Percentiles rank a stretch among this genome's conserved stretches.
These are phyloP conservation scores for Chironomus striatipennis DNA, from an alignment of 1,140 invertebrate genomes.

Conservation along the genomic window DNA sequence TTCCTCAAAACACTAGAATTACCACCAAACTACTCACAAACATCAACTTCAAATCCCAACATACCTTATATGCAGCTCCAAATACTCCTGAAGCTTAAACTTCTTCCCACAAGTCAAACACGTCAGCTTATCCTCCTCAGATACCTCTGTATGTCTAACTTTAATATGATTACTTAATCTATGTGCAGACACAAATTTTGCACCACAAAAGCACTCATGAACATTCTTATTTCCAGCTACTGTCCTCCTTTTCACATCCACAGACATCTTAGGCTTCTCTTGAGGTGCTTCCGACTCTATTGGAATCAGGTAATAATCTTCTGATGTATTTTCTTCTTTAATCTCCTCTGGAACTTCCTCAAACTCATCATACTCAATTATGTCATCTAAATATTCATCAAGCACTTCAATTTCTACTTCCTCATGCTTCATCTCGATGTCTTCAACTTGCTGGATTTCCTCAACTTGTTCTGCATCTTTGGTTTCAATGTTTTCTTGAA, in stretches of 20 bases:
- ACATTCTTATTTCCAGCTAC: not conserved
- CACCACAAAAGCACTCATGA: not conserved
- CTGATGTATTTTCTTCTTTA: not conserved
- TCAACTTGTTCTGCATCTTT: not conserved
- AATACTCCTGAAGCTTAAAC: not conserved
- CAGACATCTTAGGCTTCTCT: not conserved
- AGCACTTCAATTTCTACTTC: not conserved
- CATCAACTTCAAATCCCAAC: no score
- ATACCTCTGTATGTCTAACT: not conserved
- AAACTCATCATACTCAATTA: not conserved
- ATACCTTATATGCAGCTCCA: not conserved
- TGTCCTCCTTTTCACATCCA: not conserved
- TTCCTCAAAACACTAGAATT: no score
- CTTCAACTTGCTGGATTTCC: not conserved
- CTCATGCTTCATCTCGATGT: not conserved
- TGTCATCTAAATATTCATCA: not conserved
- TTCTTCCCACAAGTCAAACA: not conserved
- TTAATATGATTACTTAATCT: not conserved
- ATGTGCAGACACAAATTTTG: not conserved
- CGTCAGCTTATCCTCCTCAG: not conserved
- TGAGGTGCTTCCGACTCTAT: not conserved
- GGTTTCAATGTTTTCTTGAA: not conserved
- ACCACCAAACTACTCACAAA: no score
- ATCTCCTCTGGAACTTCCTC: not conserved
- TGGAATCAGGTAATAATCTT: not conserved